These are phyloP conservation scores for Luperina testacea DNA, from an alignment of 2,888 invertebrate species.

Conservation along the genomic window DNA sequence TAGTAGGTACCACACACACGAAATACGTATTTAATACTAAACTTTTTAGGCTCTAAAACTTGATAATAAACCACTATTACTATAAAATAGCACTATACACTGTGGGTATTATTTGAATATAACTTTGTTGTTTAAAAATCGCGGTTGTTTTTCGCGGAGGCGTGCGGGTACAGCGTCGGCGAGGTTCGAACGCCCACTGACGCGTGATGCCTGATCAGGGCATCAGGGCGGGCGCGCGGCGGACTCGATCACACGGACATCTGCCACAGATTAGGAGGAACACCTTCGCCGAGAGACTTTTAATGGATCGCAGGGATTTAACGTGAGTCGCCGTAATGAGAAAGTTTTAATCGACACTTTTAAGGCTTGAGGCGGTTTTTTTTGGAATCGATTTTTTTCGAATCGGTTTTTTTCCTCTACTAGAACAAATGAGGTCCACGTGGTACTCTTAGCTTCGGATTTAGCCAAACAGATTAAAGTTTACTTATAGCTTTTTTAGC, in stretches of 20 bases:
- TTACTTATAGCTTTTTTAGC: neutral
- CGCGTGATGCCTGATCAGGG: constrained; percentile 57
- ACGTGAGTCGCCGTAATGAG: constrained; percentile 50
- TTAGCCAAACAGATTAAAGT: constrained; percentile 3
- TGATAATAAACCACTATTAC: constrained; percentile 22
- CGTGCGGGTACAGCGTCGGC: constrained; percentile 41
- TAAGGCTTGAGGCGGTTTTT: constrained; percentile 17
- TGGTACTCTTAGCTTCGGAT: neutral
- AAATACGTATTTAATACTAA: constrained; percentile 50
- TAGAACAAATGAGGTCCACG: neutral
- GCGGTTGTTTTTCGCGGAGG: constrained; percentile 44
- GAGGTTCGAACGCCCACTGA: constrained; percentile 64
- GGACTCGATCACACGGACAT: constrained; percentile 73
- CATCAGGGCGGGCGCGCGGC: constrained; percentile 64
- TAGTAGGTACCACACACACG: constrained; percentile 57
- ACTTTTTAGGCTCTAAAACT: constrained; percentile 40
- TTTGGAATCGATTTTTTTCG: too few relatives aligned
- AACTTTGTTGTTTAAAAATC: constrained; percentile 51
- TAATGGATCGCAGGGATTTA: constrained; percentile 72
- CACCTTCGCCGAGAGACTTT: constrained; percentile 71
- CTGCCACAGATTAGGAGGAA: constrained; percentile 78
- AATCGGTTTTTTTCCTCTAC: neutral
- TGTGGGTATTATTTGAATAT: constrained; percentile 22
- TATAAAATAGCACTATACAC: constrained; percentile 32
- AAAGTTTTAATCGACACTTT: constrained; percentile 59